Base-by-base conservation (phyloP, 1,140 invertebrate species). In the Drosophila lowei region DNA sequence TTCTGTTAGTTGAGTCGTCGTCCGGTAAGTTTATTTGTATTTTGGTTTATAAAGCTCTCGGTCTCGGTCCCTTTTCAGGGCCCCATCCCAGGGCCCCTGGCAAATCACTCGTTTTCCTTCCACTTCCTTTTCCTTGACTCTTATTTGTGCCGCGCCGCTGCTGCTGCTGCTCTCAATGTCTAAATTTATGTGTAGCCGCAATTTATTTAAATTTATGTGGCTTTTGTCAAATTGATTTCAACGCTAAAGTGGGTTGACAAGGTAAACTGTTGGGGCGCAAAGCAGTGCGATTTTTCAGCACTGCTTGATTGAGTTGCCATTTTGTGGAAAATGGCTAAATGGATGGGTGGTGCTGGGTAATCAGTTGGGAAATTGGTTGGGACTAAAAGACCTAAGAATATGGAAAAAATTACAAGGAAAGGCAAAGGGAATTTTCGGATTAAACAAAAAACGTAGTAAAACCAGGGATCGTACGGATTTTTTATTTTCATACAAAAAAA, bases 151-250 rank as follows among this genome's bases (percentile, higher is more conserved):
- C 23, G 6, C 18, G 18, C 18, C 18, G 18, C 18, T 18, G 18
- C 34, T 62, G 28, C 28, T 7, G 30, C 30, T 30, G 30, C 30
- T 30, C 55, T 71, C 70, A 62, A 86, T 86, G 80, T 81, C 80
- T 77, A 74, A 77, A 85, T 85, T 86, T 86, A 85, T 85, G 80
- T 85, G 77, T 42, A 68, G 68, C 81, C 77, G 80, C 80, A 81
- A 85, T 85, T 85, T 85, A 85, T 85, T 85, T 81, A 85, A 85
- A 85, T 85, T 85, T 85, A 85, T 85, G 80, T 85, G 80, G 80
- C 77, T 85, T 85, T 86, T 85, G 80, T 86, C 80, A 85, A 85
- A 85, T 85, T 85, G 80, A 85, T 85, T 85, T 85, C 80, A 85
- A 85, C 79, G 80, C 68, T 81, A 81, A 85, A 72, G 86, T 81